Evolutionary conservation across 2,888 invertebrate species (phyloP).

Genomic region (Xestobium rufovillosum): DNA sequence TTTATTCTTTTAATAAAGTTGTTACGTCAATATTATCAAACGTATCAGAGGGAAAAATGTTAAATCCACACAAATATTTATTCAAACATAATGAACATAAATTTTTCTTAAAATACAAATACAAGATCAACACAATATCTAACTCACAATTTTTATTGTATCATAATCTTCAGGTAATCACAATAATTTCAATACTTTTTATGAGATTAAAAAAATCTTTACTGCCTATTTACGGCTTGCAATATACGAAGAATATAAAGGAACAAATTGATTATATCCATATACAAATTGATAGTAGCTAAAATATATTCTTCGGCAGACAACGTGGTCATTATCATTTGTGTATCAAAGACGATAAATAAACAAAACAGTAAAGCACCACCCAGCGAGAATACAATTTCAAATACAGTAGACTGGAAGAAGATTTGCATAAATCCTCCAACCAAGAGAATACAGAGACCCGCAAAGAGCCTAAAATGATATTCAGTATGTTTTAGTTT

Average conservation of each 20-base stretch:
- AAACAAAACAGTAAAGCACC: constrained; percentile 72
- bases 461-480: constrained; percentile 55
- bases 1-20: too few species aligned
- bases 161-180: too few species aligned
- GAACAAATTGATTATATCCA: constrained; percentile 84
- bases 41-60: too few species aligned
- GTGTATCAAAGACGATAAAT: constrained; percentile 79
- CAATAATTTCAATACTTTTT: too few species aligned
- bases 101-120: too few species aligned
- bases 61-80: too few species aligned
- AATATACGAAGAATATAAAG: constrained; percentile 70
- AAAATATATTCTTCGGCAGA: constrained; percentile 84
- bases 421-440: constrained; percentile 70
- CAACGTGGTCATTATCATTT: constrained; percentile 70
- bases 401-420: constrained; percentile 62
- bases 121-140: too few species aligned
- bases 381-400: constrained; percentile 61
- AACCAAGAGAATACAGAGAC: constrained; percentile 58
- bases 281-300: constrained; percentile 77
- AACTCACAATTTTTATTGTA: too few species aligned
- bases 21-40: too few species aligned
- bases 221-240: constrained; percentile 52
- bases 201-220: constrained; percentile 28
- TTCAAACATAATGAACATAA: too few species aligned
- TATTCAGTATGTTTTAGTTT: background rate